Percentiles rank a stretch among this genome's conserved stretches.
Conservation (phyloP, 2,113 vertebrate species). For the Notechis scutatus region DNA sequence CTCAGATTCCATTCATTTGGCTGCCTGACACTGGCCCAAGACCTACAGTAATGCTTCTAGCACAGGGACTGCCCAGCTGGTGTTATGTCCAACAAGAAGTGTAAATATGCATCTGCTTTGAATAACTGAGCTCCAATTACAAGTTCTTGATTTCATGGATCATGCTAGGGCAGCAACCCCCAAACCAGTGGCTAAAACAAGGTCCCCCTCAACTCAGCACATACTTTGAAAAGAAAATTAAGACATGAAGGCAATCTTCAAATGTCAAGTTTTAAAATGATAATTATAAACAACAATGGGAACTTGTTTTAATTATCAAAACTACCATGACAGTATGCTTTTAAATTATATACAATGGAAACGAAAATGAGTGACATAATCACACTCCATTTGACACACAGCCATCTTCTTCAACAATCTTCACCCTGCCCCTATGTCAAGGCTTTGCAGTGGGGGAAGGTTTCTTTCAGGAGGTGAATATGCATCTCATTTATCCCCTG, state of each 20-base stretch:
- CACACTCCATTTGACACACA: constrained; percentile 63
- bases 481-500: constrained; percentile 29
- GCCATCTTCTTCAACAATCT: constrained; percentile 57
- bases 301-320: constrained; percentile 64
- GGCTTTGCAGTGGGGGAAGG: constrained; percentile 40
- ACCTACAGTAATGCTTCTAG: background rate
- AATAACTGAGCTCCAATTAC: background rate
- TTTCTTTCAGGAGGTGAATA: constrained; percentile 11
- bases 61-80: background rate
- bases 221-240: constrained; percentile 54
- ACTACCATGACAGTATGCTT: constrained; percentile 62
- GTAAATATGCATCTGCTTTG: background rate
- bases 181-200: background rate
- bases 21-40: background rate
- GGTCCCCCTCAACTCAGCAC: constrained; percentile 23
- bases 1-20: background rate
- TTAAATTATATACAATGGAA: constrained; percentile 67
- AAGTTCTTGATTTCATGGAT: background rate
- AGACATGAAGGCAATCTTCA: constrained; percentile 57
- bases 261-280: constrained; percentile 59
- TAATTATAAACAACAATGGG: constrained; percentile 67
- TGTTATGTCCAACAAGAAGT: background rate
- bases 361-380: constrained; percentile 68
- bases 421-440: constrained; percentile 63
- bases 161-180: background rate